Evolutionary conservation across 1,140 invertebrate species (phyloP), one percentile per base, ranked within the genome.

Genomic region (Cyphomyrmex costatus): DNA sequence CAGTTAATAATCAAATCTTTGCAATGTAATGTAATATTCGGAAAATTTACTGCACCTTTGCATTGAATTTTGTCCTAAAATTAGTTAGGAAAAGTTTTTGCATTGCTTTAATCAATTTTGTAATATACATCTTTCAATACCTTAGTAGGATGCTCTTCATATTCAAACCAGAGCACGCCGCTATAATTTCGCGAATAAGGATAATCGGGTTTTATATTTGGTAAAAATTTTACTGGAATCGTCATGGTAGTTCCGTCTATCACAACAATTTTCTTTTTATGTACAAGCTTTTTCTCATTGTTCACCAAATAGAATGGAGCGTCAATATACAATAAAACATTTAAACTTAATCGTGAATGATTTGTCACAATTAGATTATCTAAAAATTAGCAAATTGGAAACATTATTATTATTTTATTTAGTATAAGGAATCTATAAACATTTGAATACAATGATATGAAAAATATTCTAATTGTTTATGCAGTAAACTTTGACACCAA

Each of bases 11-110:
- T 86, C 1, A 95, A 78, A 36, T 92, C 56, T 36, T 89, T 85
- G 7, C 93, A 92, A 21, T 88, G 73, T 4, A 95, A 78, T 0
- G 83, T 84, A 8, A 96, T 33, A 73, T 95, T 95, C 4, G 96
- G 95, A 89, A 94, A 96, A 91, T 95, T 95, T 1, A 96, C 90
- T 74, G 93, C 92, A 3, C 94, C 95, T 63, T 66, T 92, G 46
- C 96, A 93, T 42, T 84, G 77, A 56, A 96, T 93, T 71, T 90
- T 92, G 84, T 96, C 94, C 95, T 96, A 79, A 33, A 92, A 87
- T 60, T 30, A 68, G 53, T 61, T 49, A 68, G 21, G 0, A 7
- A 53, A 71, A 53, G 68, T 42, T 27, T 42, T 77, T 24, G 16
- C 0, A n/a, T 49, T 8, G 21, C 65, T 46, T 12, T 27, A 33